These are phyloP conservation scores for Sinohyriopsis cumingii DNA, from an alignment of 2,888 invertebrate species.

Conservation along the genomic window DNA sequence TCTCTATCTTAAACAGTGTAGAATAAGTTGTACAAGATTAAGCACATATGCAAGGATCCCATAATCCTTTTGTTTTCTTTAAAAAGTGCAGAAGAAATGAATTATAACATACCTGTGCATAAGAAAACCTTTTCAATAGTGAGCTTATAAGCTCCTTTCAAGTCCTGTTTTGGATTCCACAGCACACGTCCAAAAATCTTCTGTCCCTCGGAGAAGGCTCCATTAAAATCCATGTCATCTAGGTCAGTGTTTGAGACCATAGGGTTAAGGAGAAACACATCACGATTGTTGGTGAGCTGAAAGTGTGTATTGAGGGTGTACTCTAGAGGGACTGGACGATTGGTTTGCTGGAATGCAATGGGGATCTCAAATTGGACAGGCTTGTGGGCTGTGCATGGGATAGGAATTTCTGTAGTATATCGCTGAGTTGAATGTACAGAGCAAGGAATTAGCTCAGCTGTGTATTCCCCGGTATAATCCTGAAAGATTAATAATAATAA, in stretches of 20 bases:
- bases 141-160: constrained; percentile 69
- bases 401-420: constrained; percentile 46
- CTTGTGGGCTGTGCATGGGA: constrained; percentile 65
- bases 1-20: too few relatives aligned
- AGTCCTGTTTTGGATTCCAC: constrained; percentile 72
- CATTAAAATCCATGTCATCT: constrained; percentile 65
- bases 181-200: constrained; percentile 71
- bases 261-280: constrained; percentile 66
- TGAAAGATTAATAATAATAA: constrained; percentile 25
- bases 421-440: constrained; percentile 61
- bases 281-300: constrained; percentile 69
- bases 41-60: too few relatives aligned
- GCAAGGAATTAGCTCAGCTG: constrained; percentile 70
- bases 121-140: constrained; percentile 70
- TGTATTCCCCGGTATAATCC: constrained; percentile 72
- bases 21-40: too few relatives aligned
- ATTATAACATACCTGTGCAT: constrained; percentile 64
- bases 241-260: constrained; percentile 35
- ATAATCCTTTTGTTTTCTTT: too few relatives aligned
- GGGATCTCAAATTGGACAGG: constrained; percentile 67
- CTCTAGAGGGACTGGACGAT: constrained; percentile 70
- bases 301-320: constrained; percentile 72
- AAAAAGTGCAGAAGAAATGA: too few relatives aligned
- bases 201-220: constrained; percentile 46
- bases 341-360: constrained; percentile 71